Base-by-base conservation (phyloP, 2,113 vertebrate species). In the Onychorhynchus coronatus region DNA sequence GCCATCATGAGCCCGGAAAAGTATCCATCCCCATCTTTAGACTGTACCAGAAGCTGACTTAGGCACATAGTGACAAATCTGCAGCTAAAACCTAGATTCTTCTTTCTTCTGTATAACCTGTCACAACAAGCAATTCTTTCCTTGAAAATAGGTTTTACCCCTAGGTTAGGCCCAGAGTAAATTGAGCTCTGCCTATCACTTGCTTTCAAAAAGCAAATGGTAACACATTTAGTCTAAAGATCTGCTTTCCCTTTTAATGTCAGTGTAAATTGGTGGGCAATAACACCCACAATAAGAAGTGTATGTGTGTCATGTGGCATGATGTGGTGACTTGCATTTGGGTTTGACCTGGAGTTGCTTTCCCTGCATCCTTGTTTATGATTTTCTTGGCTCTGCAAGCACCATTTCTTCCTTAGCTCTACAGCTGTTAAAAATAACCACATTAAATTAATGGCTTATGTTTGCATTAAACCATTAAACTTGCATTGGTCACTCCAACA, bases 261-360 rank as follows among this genome's bases (percentile, higher is more conserved):
- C 49, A 53, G 3, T n/a, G 52, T 86, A n/a, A 89, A 56, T 5
- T 33, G 75, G 49, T 52, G 24, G 41, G 18, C 25, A 42, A 12
- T 31, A 20, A 50, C 46, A 68, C 37, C 37, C 8, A 3, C 0
- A 0, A 24, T 30, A 49, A 80, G 44, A 30, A 56, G 11, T 2
- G 37, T 35, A 11, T 0, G 0, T 72, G 9, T 63, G 58, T 42
- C 22, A 9, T 3, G 9, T 0, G 0, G 17, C 50, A 41, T 35
- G 55, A 82, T 14, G 1, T 1, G 6, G 46, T 39, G 37, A 85
- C 25, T 56, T 35, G 25, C 14, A 14, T 66, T 79, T 63, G 15
- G 10, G 18, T 55, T 85, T 85, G 39, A 82, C 41, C 21, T 8
- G 22, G 19, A 72, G 44, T 19, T 88, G 39, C 23, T 71, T 62